Evolutionary conservation across 2,113 vertebrate species (phyloP), one percentile per base, ranked within the genome.

Genomic region (Marmota flaviventris): DNA sequence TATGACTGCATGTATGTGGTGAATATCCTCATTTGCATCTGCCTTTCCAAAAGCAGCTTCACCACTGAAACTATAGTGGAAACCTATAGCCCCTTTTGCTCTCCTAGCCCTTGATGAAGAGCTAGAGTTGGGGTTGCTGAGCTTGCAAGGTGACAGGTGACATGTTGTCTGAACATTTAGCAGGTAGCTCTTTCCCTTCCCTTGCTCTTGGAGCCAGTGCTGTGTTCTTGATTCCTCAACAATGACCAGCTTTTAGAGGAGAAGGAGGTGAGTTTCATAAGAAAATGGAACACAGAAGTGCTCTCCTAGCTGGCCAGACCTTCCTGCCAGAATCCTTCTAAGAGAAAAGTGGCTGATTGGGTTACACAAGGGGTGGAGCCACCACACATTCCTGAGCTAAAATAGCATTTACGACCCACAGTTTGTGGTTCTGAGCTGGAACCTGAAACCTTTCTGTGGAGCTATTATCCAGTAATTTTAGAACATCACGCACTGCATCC

Each of bases 111-210:
- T 8, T 22, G 20, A 8, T 13, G 45, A 67, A 48, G 22, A n/a
- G 56, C 3, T 65, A 5, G n/a, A 61, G 39, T 32, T 4, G 0
- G 29, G 51, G 9, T 93, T 24, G 16, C 6, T 72, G 53, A 73
- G 34, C 53, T 34, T 18, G 3, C 53, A 2, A 2, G 10, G 22
- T 14, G 32, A 51, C 11, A 25, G 70, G 0, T 0, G 2, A 16
- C 4, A 5, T 4, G 22, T 25, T 11, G 2, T 20, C 3, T 18
- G 75, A 69, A 37, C 67, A 1, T 37, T 56, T 16, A 2, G 69
- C 2, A 0, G 1, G 8, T 17, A 4, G 0, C n/a, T 67, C 48
- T 37, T 70, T 9, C 18, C 48, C 3, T 0, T 32, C 2, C 32
- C 76, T 12, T 14, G 1, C 56, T 18, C 24, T 37, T 10, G 20